Evolutionary conservation across 2,113 vertebrate species (phyloP).

Genomic region (Candoia aspera): DNA sequence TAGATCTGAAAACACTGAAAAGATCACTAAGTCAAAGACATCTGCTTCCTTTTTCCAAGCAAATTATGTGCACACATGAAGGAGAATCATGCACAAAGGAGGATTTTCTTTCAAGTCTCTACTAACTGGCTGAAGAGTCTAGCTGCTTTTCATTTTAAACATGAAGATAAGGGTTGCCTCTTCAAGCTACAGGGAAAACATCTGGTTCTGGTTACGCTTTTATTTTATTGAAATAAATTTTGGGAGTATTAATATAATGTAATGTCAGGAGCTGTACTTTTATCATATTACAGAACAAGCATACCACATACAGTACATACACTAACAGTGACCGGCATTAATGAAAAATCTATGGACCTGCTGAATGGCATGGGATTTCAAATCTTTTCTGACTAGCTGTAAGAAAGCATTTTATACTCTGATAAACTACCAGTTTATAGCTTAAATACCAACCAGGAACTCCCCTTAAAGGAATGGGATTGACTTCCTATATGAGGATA

Average conservation of each 20-base stretch:
- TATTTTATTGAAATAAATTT: not conserved
- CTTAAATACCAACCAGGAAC: slow-evolving; percentile 63
- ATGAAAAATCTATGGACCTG: not conserved
- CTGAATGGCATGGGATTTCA: slow-evolving; percentile 22
- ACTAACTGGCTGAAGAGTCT: not conserved
- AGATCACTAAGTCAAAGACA: not conserved
- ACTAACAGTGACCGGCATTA: not conserved
- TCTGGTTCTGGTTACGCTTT: not conserved
- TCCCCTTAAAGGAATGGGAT: slow-evolving; percentile 64
- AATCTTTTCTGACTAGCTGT: slow-evolving; percentile 54
- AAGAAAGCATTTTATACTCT: slow-evolving; percentile 56
- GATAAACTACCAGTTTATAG: slow-evolving; percentile 53
- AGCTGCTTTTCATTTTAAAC: not conserved
- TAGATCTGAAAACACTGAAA: not conserved
- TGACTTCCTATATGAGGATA: slow-evolving; percentile 61
- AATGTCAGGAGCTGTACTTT: not conserved
- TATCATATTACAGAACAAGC: not conserved
- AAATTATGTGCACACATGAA: not conserved
- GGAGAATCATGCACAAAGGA: not conserved
- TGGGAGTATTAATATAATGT: not conserved
- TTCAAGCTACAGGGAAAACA: not conserved
- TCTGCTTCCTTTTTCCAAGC: not conserved
- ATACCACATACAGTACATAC: not conserved
- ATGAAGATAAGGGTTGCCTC: not conserved
- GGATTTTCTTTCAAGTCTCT: not conserved